phyloP scores from a whole-genome alignment of 2,888 invertebrate genomes.

The Crepidodera aurea region DNA sequence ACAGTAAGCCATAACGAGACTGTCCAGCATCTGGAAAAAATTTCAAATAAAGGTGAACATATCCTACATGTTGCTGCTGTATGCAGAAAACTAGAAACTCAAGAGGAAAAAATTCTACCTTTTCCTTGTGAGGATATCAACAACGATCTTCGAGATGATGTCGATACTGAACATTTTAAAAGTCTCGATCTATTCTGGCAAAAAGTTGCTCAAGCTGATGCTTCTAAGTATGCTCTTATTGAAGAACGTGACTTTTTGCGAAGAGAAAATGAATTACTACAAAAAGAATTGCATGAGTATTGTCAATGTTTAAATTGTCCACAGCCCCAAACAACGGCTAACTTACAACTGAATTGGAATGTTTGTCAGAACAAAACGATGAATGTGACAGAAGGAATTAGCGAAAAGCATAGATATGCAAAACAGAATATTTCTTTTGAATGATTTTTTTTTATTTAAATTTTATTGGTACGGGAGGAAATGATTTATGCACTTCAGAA shows the following conservation, averaged over 20 bases:
- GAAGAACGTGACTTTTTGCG: conserved; percentile 55
- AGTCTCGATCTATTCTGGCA: conserved; percentile 55
- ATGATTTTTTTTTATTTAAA: too few species aligned
- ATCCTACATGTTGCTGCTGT: conserved; percentile 70
- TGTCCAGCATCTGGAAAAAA: conserved; percentile 65
- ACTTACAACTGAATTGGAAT: conserved; percentile 14
- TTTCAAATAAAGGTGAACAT: conserved; percentile 67
- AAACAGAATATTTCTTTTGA: too few species aligned
- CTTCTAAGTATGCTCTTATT: conserved; percentile 46
- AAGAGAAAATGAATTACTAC: conserved; percentile 52
- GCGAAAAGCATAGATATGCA: conserved; percentile 38
- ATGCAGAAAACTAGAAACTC: conserved; percentile 73
- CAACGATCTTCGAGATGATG: conserved; percentile 23
- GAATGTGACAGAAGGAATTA: conserved; percentile 40
- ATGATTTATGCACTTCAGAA: too few species aligned
- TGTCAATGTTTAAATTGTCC: conserved; percentile 45
- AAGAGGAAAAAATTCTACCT: conserved; percentile 65
- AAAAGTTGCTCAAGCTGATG: conserved; percentile 52
- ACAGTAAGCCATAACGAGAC: conserved; percentile 70
- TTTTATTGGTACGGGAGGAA: too few species aligned
- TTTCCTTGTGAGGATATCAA: conserved; percentile 45
- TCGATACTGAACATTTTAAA: conserved; percentile 33
- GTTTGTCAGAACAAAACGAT: too few species aligned
- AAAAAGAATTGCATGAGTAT: conserved; percentile 49
- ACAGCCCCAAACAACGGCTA: not conserved